A percentile compares a stretch with the other conserved stretches of the same genome.
These are phyloP conservation scores for Zaprionus inermis DNA, from an alignment of 1,140 invertebrate genomes.

Conservation along the genomic window DNA sequence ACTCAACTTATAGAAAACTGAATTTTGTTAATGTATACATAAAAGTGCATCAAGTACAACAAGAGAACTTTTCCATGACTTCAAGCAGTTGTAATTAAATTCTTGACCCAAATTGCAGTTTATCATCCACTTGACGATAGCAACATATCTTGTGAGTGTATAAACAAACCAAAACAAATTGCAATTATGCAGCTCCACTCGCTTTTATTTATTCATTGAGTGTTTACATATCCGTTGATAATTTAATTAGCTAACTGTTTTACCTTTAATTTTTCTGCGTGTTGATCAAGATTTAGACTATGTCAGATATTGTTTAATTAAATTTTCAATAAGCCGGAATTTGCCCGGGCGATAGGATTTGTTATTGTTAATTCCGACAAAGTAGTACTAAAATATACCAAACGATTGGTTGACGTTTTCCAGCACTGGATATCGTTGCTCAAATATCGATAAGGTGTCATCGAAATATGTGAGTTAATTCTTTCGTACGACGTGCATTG, in stretches of 20 bases:
- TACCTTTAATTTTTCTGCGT: neutral
- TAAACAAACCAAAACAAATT: conserved; percentile 41
- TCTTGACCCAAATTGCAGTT: conserved; percentile 62
- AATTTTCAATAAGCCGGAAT: neutral
- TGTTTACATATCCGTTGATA: neutral
- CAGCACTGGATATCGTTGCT: conserved; percentile 1
- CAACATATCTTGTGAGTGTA: conserved; percentile 8
- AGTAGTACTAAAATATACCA: conserved; percentile 16
- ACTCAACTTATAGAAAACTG: neutral
- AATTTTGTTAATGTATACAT: neutral
- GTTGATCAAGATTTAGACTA: neutral
- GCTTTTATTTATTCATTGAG: neutral
- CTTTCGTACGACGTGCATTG: conserved; percentile 32
- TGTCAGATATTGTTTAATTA: conserved; percentile 6
- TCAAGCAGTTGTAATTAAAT: conserved; percentile 41
- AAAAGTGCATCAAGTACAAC: conserved; percentile 8
- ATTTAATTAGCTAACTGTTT: neutral
- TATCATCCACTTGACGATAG: conserved; percentile 34
- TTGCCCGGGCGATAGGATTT: conserved; percentile 35
- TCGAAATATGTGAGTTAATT: conserved; percentile 14
- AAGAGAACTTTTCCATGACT: neutral
- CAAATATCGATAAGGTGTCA: conserved; percentile 1
- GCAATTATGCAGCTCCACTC: neutral
- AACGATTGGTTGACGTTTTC: neutral
- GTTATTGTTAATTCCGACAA: conserved; percentile 8